These are phyloP conservation scores for Panthera tigris DNA, from an alignment of 2,113 vertebrate species.

Conservation along the genomic window DNA sequence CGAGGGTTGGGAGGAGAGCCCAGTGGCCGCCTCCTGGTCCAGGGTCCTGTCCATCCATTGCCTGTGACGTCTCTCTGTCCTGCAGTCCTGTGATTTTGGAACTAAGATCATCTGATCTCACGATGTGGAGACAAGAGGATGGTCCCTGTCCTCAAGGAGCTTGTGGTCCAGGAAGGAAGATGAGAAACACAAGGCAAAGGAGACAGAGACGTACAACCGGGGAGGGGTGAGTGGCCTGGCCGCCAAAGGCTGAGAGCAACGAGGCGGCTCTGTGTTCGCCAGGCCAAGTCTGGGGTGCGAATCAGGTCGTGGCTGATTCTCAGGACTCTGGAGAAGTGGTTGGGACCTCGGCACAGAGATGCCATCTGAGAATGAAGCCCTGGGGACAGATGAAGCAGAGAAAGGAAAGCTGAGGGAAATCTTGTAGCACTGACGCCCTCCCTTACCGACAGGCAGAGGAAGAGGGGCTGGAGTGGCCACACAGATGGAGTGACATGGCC, in stretches of 20 bases:
- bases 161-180: background rate
- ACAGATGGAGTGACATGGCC: background rate
- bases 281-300: background rate
- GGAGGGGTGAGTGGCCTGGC: accelerated
- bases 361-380: background rate
- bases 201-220: background rate
- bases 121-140: background rate
- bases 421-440: background rate
- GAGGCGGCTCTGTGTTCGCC: background rate
- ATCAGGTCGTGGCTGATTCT: background rate
- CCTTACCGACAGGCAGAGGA: background rate
- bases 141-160: background rate
- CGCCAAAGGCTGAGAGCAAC: accelerated
- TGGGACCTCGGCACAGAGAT: background rate
- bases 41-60: too few species aligned
- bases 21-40: background rate
- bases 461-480: background rate
- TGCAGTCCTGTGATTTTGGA: background rate
- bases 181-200: background rate
- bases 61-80: background rate
- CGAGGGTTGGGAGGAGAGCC: background rate
- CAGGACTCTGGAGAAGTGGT: background rate
- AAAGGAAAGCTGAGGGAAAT: background rate
- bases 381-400: background rate
- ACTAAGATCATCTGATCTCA: too few species aligned